Conservation (phyloP, 2,888 invertebrate genomes). For the Phasia obesa region DNA sequence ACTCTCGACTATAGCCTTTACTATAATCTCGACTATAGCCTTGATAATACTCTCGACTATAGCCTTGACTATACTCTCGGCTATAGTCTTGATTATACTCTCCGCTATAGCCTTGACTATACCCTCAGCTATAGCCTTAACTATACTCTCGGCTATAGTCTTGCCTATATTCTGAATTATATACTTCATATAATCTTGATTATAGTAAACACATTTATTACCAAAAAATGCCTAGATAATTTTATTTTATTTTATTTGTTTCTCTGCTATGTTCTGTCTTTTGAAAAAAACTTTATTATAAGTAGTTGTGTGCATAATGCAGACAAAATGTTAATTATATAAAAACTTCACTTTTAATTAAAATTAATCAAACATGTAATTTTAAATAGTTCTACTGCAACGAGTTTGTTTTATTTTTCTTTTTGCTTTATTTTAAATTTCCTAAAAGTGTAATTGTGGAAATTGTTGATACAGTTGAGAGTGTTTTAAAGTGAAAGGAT, state of each 20-base stretch:
- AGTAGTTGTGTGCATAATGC: not conserved
- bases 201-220: no score
- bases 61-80: not conserved
- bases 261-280: no score
- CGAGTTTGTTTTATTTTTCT: not conserved
- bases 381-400: constrained; percentile 19
- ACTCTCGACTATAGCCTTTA: not conserved
- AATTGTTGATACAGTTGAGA: constrained; percentile 12
- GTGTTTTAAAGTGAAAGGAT: constrained; percentile 23
- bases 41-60: not conserved
- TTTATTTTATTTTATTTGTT: no score
- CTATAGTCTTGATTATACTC: not conserved
- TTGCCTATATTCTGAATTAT: no score
- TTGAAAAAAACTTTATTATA: not conserved
- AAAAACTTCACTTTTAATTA: constrained; percentile 56
- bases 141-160: no score
- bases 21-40: not conserved
- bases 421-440: not conserved
- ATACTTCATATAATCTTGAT: no score
- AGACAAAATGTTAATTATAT: constrained; percentile 54
- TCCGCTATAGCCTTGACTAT: not conserved
- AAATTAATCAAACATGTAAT: constrained; percentile 49
- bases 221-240: no score
- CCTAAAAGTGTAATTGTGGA: constrained; percentile 18
- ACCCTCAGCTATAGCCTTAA: no score